A percentile compares a stretch with the other conserved stretches of the same genome.
phyloP scores from a whole-genome alignment of 1,140 invertebrate species.

The Dreissena polymorpha region DNA sequence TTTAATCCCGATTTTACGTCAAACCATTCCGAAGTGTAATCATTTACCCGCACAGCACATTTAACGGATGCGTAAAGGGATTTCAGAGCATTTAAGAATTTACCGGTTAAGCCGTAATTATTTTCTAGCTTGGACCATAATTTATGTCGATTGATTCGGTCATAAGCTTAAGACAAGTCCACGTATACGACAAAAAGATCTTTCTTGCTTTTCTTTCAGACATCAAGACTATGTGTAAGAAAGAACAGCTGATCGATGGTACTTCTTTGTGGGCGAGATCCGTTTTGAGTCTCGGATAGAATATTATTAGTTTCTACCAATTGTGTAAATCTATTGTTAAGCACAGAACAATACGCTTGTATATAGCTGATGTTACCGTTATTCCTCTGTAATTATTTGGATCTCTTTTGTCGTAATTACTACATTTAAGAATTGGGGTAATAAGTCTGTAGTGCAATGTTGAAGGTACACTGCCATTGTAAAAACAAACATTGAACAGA shows the following conservation, averaged over 20 bases:
- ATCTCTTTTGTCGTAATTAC: conserved; percentile 13
- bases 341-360: conserved; percentile 36
- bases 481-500: conserved; percentile 20
- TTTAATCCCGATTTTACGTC: conserved; percentile 21
- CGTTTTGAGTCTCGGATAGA: conserved; percentile 44
- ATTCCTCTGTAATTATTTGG: conserved; percentile 35
- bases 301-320: conserved; percentile 25
- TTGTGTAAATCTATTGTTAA: conserved; percentile 23
- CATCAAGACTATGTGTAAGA: conserved; percentile 26
- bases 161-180: conserved; percentile 47
- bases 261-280: conserved; percentile 41
- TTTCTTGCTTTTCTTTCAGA: conserved; percentile 29
- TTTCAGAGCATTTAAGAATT: conserved; percentile 6
- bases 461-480: not conserved
- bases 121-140: conserved; percentile 28
- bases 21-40: not conserved
- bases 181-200: conserved; percentile 27
- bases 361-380: conserved; percentile 28
- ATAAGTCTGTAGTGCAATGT: not conserved
- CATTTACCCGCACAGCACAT: not conserved
- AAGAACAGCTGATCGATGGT: conserved; percentile 39
- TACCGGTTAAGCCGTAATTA: not conserved
- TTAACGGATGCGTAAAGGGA: not conserved
- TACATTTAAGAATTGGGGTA: conserved; percentile 21
- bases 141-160: conserved; percentile 23